Percentiles rank a stretch among this genome's conserved stretches.
Conservation (phyloP, 2,113 vertebrate species). For the Nibea albiflora region DNA sequence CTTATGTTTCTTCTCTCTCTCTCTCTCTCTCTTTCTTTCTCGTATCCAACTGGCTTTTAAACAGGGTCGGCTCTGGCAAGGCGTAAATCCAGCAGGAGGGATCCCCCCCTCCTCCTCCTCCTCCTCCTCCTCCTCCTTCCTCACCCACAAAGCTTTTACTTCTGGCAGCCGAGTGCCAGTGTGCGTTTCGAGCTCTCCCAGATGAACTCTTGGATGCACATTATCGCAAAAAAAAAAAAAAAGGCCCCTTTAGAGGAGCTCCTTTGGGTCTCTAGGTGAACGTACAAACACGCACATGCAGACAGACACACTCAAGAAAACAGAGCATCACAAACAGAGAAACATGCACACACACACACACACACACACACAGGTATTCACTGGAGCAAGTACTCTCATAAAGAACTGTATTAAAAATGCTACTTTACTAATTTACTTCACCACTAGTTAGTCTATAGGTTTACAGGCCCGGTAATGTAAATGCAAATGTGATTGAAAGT, state of each 20-base stretch:
- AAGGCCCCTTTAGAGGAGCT: conserved; percentile 28
- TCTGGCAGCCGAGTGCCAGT: conserved; percentile 52
- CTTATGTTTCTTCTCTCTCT: conserved; percentile 47
- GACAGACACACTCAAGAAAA: not conserved
- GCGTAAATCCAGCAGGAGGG: conserved; percentile 71
- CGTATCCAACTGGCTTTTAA: conserved; percentile 62
- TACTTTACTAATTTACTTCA: conserved; percentile 17
- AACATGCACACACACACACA: not conserved
- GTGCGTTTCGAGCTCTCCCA: conserved; percentile 46
- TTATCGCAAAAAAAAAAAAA: conserved; percentile 48
- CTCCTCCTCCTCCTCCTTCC: not conserved
- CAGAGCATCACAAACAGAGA: not conserved
- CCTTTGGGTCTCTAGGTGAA: conserved; percentile 47
- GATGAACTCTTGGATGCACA: conserved; percentile 57
- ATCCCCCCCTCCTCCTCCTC: conserved; percentile 38
- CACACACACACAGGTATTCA: not conserved
- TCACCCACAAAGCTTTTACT: conserved; percentile 64
- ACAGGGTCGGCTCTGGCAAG: conserved; percentile 53
- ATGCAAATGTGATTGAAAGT: conserved; percentile 78
- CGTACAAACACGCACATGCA: conserved; percentile 16
- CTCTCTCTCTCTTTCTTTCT: conserved; percentile 25
- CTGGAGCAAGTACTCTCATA: not conserved
- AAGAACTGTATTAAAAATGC: conserved; percentile 1
- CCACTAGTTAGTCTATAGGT: conserved; percentile 30
- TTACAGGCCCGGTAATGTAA: conserved; percentile 63